phyloP scores from a whole-genome alignment of 2,797 vertebrate species.

The Anolis apletophallus region DNA sequence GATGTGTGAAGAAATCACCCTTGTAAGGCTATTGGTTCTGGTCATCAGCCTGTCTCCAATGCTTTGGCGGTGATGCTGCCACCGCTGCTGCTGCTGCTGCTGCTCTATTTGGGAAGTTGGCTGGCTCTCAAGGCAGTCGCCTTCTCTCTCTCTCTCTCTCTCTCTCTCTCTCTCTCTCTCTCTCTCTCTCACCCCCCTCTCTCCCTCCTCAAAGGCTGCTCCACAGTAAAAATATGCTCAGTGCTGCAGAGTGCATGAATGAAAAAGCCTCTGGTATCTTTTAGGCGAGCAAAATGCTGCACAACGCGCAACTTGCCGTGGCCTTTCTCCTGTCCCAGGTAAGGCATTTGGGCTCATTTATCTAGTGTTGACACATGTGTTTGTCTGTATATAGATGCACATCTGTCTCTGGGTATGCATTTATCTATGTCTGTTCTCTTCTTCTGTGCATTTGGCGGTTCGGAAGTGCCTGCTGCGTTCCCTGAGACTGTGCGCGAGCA shows the following conservation, averaged over 20 bases:
- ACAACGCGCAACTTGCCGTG: constrained; percentile 86
- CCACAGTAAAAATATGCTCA: constrained; percentile 99
- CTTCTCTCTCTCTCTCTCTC: constrained; percentile 33
- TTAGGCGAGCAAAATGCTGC: constrained; percentile 91
- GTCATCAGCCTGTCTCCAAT: constrained; percentile 90
- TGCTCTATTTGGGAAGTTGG: constrained; percentile 98
- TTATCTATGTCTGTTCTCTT: not conserved
- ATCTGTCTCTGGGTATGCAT: not conserved
- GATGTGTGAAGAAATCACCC: constrained; percentile 86
- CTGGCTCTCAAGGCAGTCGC: constrained; percentile 89
- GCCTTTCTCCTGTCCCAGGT: constrained; percentile 94
- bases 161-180: not conserved
- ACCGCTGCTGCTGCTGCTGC: no score
- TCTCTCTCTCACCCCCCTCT: no score
- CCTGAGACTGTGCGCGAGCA: constrained; percentile 50
- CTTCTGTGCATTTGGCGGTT: constrained; percentile 54
- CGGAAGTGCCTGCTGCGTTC: no score
- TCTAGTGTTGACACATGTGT: no score
- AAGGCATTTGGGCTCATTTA: constrained; percentile 74
- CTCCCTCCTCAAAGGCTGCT: constrained; percentile 84
- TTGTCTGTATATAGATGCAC: no score
- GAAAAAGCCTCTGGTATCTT: constrained; percentile 87
- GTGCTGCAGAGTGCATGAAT: constrained; percentile 88
- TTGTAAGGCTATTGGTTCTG: constrained; percentile 97
- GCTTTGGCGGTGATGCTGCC: constrained; percentile 93